These are phyloP conservation scores for Neotragus pygmaeus DNA, from an alignment of 2,113 vertebrate species.

Conservation along the genomic window DNA sequence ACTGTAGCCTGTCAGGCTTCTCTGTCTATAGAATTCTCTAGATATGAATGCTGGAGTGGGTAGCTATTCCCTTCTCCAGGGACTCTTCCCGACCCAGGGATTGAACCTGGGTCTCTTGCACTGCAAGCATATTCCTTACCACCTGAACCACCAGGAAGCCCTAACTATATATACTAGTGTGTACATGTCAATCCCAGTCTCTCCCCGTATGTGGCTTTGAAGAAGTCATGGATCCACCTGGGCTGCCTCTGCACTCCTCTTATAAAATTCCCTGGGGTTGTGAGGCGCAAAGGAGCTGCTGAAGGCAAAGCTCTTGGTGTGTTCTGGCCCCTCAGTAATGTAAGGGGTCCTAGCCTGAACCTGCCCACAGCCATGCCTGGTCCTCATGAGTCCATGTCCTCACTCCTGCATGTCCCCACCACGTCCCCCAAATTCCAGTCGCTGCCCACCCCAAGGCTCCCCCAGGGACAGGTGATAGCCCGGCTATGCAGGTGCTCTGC, in stretches of 20 bases:
- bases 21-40: neutral
- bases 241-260: neutral
- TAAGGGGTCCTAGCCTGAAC: fast-evolving
- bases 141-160: neutral
- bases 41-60: neutral
- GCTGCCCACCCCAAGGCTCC: too few species aligned
- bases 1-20: neutral
- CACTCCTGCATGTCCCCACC: neutral
- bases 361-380: neutral
- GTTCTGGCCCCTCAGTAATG: neutral
- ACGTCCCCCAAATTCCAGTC: too few species aligned
- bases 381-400: neutral
- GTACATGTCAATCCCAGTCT: neutral
- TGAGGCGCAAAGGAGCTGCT: neutral
- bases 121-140: neutral
- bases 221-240: neutral
- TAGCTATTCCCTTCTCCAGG: neutral
- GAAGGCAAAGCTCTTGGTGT: neutral
- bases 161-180: neutral
- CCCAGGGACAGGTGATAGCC: too few species aligned
- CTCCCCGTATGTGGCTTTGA: too few species aligned
- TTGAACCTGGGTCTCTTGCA: neutral
- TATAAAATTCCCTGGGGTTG: neutral
- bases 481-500: neutral
- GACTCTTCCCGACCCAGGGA: neutral